phyloP scores from a whole-genome alignment of 2,797 vertebrate species.

The Poeciliopsis infans region DNA sequence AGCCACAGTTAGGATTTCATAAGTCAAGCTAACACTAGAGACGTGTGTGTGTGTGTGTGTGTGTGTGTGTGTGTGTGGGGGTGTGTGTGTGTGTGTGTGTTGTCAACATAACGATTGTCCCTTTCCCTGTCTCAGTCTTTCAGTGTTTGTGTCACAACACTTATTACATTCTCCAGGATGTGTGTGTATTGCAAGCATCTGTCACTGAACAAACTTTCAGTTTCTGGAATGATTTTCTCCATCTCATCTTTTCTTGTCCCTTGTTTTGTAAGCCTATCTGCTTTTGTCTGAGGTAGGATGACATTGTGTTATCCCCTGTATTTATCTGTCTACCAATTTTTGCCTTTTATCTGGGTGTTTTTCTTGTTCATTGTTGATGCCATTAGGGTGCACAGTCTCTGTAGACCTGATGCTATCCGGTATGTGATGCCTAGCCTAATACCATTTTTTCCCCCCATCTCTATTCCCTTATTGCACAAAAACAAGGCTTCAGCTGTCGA shows the following conservation, averaged over 20 bases:
- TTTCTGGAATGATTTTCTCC: slow-evolving; percentile 47
- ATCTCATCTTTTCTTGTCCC: slow-evolving; percentile 34
- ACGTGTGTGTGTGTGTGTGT: slow-evolving; percentile 25
- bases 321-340: slow-evolving; percentile 44
- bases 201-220: slow-evolving; percentile 51
- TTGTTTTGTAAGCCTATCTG: slow-evolving; percentile 59
- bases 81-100: slow-evolving; percentile 25
- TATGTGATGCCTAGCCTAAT: slow-evolving; percentile 47
- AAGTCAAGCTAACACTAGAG: slow-evolving; percentile 68
- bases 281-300: slow-evolving; percentile 34
- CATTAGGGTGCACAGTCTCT: slow-evolving; percentile 44
- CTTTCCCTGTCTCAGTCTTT: slow-evolving; percentile 51
- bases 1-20: slow-evolving; percentile 76
- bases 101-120: slow-evolving; percentile 51
- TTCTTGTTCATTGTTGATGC: slow-evolving; percentile 39
- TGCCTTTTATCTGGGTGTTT: slow-evolving; percentile 47
- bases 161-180: slow-evolving; percentile 64
- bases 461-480: slow-evolving; percentile 30
- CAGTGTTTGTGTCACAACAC: slow-evolving; percentile 53
- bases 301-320: slow-evolving; percentile 42
- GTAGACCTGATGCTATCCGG: slow-evolving; percentile 40
- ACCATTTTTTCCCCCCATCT: slow-evolving; percentile 38
- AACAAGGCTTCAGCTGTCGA: slow-evolving; percentile 30
- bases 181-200: slow-evolving; percentile 39
- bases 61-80: too few species aligned